These are phyloP conservation scores for Athalia cordata DNA, from an alignment of 2,888 invertebrate species.

Conservation along the genomic window DNA sequence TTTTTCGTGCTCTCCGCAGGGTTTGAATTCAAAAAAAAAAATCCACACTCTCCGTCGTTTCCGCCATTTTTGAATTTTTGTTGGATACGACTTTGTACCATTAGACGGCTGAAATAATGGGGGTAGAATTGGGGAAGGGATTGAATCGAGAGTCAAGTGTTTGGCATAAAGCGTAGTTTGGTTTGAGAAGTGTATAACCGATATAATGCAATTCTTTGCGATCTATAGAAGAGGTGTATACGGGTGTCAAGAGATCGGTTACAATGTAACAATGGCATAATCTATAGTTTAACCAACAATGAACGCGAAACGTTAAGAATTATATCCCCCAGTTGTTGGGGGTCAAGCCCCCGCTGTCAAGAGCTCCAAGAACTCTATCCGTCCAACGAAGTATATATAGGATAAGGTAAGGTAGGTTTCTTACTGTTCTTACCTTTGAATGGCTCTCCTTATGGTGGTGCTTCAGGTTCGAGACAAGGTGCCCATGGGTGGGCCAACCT, in stretches of 20 bases:
- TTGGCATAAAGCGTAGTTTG: too few relatives aligned
- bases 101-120: background rate
- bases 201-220: constrained; percentile 34
- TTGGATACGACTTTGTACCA: too few relatives aligned
- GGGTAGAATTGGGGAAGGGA: background rate
- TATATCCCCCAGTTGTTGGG: constrained; percentile 50
- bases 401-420: constrained; percentile 32
- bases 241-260: constrained; percentile 36
- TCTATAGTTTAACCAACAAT: constrained; percentile 67
- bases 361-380: constrained; percentile 69
- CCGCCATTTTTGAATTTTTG: too few relatives aligned
- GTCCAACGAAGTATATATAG: constrained; percentile 52
- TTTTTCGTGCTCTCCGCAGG: too few relatives aligned
- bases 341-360: constrained; percentile 67
- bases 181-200: too few relatives aligned
- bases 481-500: constrained; percentile 73
- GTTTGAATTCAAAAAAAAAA: too few relatives aligned
- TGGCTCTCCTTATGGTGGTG: constrained; percentile 13
- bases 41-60: too few relatives aligned
- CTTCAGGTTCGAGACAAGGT: constrained; percentile 38
- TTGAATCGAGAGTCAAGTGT: constrained; percentile 20
- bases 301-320: constrained; percentile 66
- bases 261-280: constrained; percentile 62
- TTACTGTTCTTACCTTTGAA: constrained; percentile 8
- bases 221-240: constrained; percentile 20